phyloP scores from a whole-genome alignment of 2,888 invertebrate species.

The Lamproptera curius region DNA sequence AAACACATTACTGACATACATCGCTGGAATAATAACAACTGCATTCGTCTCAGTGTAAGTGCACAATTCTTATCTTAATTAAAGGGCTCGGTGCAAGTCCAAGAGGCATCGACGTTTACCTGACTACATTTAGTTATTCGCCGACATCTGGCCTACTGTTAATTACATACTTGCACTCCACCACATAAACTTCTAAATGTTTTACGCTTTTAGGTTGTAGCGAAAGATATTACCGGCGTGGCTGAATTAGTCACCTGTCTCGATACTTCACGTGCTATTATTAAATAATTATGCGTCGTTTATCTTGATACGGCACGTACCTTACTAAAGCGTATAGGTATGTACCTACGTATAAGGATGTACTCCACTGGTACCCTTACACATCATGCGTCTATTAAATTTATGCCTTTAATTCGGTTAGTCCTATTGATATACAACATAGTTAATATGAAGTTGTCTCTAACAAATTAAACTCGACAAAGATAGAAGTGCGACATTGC shows the following conservation, averaged over 20 bases:
- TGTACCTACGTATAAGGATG: too few species aligned
- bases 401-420: too few species aligned
- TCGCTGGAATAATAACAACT: conserved; percentile 10
- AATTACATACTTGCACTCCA: not conserved
- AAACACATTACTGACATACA: conserved; percentile 16
- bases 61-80: conserved; percentile 16
- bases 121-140: not conserved
- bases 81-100: conserved; percentile 11
- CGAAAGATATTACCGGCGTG: not conserved
- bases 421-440: too few species aligned
- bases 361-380: too few species aligned
- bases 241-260: conserved; percentile 4
- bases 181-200: not conserved
- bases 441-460: too few species aligned
- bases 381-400: too few species aligned
- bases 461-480: too few species aligned
- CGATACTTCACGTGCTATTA: not conserved
- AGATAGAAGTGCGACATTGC: not conserved
- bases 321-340: too few species aligned
- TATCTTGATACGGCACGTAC: not conserved
- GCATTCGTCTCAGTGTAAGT: not conserved
- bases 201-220: not conserved
- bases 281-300: not conserved
- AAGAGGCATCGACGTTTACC: conserved; percentile 4
- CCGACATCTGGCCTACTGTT: conserved; percentile 7